Evolutionary conservation across 2,797 vertebrate genomes (phyloP).

Genomic region (Pelochelys cantorii): DNA sequence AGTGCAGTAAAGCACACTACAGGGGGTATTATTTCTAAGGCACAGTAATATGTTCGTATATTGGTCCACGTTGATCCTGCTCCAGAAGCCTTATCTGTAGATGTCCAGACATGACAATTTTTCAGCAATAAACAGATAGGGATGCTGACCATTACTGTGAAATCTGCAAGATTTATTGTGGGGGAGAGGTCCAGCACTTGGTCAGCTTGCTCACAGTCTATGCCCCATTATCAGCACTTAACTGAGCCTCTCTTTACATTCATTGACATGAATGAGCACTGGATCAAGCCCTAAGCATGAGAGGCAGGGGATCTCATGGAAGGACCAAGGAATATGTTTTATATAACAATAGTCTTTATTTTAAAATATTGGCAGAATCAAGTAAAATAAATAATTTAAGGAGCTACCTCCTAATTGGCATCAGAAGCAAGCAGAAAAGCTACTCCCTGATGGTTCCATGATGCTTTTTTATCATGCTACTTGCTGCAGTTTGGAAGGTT

Average conservation of each 20-base stretch:
- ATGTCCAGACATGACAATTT: not conserved
- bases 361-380: too few relatives aligned
- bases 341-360: too few relatives aligned
- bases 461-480: too few relatives aligned
- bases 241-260: not conserved
- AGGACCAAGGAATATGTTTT: too few relatives aligned
- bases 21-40: not conserved
- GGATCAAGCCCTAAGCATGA: too few relatives aligned
- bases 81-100: not conserved
- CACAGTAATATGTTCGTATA: not conserved
- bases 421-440: too few relatives aligned
- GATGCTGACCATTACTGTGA: not conserved
- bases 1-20: not conserved
- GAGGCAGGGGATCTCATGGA: too few relatives aligned
- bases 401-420: too few relatives aligned
- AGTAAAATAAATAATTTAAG: too few relatives aligned
- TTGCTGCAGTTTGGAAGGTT: too few relatives aligned
- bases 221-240: not conserved
- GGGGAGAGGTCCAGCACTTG: not conserved
- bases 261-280: too few relatives aligned
- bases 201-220: not conserved
- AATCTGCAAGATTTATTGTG: not conserved
- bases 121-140: not conserved
- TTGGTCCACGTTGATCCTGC: not conserved
- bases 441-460: too few relatives aligned